A percentile compares a stretch with the other conserved stretches of the same genome.
These are phyloP conservation scores for Lacanobia oleracea DNA, from an alignment of 2,888 invertebrate species.

Conservation along the genomic window DNA sequence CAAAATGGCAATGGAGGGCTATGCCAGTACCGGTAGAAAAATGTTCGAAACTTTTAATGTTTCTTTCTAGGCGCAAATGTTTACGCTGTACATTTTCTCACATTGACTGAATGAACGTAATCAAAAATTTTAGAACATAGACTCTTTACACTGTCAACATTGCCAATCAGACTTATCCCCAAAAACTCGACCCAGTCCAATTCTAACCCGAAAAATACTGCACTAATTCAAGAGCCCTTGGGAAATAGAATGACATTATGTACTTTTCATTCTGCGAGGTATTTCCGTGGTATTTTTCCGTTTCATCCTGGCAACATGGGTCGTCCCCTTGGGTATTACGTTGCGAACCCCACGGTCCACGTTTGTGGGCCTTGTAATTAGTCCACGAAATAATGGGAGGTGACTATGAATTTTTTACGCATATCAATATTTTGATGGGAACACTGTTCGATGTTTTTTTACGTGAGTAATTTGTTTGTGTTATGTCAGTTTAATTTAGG, in stretches of 20 bases:
- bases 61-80: too few species aligned
- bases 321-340: conserved; percentile 44
- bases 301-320: conserved; percentile 49
- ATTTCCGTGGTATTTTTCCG: conserved; percentile 44
- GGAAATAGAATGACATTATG: conserved; percentile 25
- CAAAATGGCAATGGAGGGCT: too few species aligned
- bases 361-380: conserved; percentile 63
- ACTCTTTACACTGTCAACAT: neutral
- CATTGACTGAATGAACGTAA: too few species aligned
- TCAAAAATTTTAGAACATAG: too few species aligned
- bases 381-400: conserved; percentile 57
- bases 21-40: too few species aligned
- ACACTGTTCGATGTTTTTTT: conserved; percentile 24
- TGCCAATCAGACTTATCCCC: neutral
- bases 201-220: conserved; percentile 16
- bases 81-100: too few species aligned
- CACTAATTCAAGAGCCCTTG: conserved; percentile 18
- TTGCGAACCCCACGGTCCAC: conserved; percentile 45
- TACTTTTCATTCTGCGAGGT: conserved; percentile 35
- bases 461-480: conserved; percentile 19
- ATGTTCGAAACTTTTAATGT: too few species aligned
- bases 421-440: conserved; percentile 51
- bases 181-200: neutral
- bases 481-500: conserved; percentile 9
- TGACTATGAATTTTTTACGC: conserved; percentile 63